Percentiles rank a stretch among this genome's conserved stretches.
phyloP scores from a whole-genome alignment of 30 jellyfish, hydroid and myxozoan genomes.

The Hydra vulgaris region DNA sequence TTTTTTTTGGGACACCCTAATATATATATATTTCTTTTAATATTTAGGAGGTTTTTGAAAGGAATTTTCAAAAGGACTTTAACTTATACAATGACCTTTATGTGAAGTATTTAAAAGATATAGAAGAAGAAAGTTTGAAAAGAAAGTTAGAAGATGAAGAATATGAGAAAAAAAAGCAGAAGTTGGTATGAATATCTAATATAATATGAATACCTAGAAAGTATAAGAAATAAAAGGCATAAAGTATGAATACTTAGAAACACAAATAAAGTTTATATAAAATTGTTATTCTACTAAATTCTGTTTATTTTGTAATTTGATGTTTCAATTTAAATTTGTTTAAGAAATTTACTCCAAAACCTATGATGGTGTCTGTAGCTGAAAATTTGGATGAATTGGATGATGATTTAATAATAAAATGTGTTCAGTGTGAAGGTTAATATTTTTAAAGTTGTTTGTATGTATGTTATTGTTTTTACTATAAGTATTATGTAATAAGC shows the following conservation, averaged over 20 bases:
- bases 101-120: constrained; percentile 35
- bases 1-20: no score
- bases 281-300: background rate
- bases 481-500: no score
- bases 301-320: background rate
- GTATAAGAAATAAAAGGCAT: no score
- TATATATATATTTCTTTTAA: background rate
- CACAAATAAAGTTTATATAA: background rate
- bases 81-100: constrained; percentile 16
- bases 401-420: constrained; percentile 57
- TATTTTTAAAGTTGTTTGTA: no score
- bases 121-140: constrained; percentile 43
- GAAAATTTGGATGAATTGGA: constrained; percentile 44
- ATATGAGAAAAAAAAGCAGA: constrained; percentile 35
- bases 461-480: no score
- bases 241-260: no score
- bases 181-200: background rate
- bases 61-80: background rate
- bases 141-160: constrained; percentile 57
- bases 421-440: constrained; percentile 64
- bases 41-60: constrained; percentile 14
- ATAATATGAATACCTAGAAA: no score
- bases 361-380: constrained; percentile 34
- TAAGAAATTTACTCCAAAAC: constrained; percentile 60
- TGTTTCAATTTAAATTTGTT: background rate